Evolutionary conservation across 2,888 invertebrate species (phyloP).

Genomic region (Caenorhabditis sp.): DNA sequence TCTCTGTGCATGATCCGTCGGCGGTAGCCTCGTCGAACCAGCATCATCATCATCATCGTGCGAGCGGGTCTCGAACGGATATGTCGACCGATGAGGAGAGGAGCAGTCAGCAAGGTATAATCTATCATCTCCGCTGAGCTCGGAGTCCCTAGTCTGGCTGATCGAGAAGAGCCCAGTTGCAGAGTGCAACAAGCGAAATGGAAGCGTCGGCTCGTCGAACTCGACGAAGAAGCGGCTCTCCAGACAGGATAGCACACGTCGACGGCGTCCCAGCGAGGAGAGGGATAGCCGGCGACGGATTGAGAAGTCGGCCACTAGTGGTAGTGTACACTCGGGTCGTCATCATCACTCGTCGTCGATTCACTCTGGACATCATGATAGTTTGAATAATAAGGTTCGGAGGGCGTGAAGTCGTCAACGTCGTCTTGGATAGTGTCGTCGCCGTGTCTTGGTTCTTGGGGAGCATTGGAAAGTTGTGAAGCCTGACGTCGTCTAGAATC

Average conservation of each 20-base stretch:
- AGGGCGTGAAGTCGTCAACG: not conserved
- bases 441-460: not conserved
- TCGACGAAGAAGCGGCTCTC: conserved; percentile 19
- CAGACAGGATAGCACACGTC: conserved; percentile 47
- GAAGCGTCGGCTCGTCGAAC: conserved; percentile 24
- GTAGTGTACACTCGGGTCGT: conserved; percentile 1
- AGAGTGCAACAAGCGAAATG: conserved; percentile 49
- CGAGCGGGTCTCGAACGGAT: conserved; percentile 77
- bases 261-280: conserved; percentile 44
- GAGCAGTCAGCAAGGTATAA: conserved; percentile 51
- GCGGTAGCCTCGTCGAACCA: conserved; percentile 6
- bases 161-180: too few species aligned
- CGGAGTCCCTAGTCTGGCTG: too few species aligned
- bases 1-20: conserved; percentile 67
- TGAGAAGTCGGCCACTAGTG: conserved; percentile 48
- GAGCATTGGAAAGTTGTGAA: too few species aligned
- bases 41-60: conserved; percentile 39
- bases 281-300: conserved; percentile 31
- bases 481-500: too few species aligned
- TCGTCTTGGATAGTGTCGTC: not conserved
- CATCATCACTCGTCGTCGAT: conserved; percentile 5
- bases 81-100: conserved; percentile 77
- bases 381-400: conserved; percentile 39
- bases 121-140: too few species aligned
- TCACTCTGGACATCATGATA: not conserved